phyloP scores from a whole-genome alignment of 2,888 invertebrate species.

The Lithophane ornitopus region DNA sequence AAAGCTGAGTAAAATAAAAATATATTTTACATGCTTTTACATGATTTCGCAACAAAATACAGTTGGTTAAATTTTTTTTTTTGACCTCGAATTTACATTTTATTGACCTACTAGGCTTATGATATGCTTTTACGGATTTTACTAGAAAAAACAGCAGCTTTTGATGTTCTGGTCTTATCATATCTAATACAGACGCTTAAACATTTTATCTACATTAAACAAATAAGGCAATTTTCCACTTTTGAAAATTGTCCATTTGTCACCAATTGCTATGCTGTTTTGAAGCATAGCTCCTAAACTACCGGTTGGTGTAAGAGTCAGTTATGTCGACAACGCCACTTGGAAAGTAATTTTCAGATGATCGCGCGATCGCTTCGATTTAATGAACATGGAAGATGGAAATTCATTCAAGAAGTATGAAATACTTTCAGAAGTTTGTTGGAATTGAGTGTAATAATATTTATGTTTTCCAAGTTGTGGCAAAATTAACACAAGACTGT shows the following conservation, averaged over 20 bases:
- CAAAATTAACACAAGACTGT: slow-evolving; percentile 2
- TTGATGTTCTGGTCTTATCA: not conserved
- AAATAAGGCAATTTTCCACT: not conserved
- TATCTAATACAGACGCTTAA: not conserved
- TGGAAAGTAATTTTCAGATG: slow-evolving; percentile 37
- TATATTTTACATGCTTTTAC: not conserved
- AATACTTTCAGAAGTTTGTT: slow-evolving; percentile 37
- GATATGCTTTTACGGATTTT: not conserved
- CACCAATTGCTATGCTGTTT: not conserved
- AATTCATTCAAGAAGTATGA: slow-evolving; percentile 42
- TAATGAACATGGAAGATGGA: slow-evolving; percentile 43
- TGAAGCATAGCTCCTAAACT: slow-evolving; percentile 1
- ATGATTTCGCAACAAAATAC: not conserved
- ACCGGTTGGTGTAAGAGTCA: slow-evolving; percentile 12
- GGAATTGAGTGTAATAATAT: slow-evolving; percentile 43
- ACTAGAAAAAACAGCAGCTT: not conserved
- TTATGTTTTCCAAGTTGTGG: slow-evolving; percentile 28
- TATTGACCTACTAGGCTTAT: not conserved
- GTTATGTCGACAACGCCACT: slow-evolving; percentile 45
- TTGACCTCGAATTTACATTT: slow-evolving; percentile 6
- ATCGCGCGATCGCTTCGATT: slow-evolving; percentile 46
- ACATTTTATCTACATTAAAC: not conserved
- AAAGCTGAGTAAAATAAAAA: not conserved
- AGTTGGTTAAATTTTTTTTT: not conserved
- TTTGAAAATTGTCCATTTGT: not conserved